phyloP scores from a whole-genome alignment of 1,140 invertebrate species.

The Chrysomallon squamiferum region DNA sequence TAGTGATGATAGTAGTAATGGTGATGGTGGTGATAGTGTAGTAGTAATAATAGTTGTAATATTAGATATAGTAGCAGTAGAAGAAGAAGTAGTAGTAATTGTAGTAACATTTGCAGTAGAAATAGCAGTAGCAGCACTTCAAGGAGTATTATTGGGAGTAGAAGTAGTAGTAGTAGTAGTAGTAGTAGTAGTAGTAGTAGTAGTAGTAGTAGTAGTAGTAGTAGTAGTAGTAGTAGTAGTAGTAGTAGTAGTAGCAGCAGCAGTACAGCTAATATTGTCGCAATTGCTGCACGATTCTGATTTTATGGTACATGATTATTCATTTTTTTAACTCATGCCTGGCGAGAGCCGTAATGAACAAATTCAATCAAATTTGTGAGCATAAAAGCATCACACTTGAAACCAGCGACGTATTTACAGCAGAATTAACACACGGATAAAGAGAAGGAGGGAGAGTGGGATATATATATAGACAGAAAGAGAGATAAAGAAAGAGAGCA shows the following conservation, averaged over 20 bases:
- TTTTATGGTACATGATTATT: no score
- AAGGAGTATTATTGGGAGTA: background rate
- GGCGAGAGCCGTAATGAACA: no score
- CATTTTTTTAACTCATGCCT: no score
- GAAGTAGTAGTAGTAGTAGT: background rate
- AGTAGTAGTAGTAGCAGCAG: background rate
- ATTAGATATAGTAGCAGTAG: background rate
- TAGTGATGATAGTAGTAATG: background rate
- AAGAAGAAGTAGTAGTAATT: background rate
- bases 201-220: background rate
- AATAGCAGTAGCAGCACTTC: background rate
- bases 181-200: background rate
- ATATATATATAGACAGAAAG: no score
- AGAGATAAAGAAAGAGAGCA: no score
- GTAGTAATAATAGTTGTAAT: background rate
- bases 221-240: background rate
- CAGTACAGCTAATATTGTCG: background rate
- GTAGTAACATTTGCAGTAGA: background rate
- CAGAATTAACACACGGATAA: no score
- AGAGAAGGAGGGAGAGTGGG: no score
- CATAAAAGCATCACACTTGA: no score
- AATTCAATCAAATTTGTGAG: no score
- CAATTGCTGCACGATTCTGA: no score
- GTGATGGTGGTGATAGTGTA: background rate
- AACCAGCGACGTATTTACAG: no score